phyloP scores from a whole-genome alignment of 2,888 invertebrate species.

The Xanthia togata region DNA sequence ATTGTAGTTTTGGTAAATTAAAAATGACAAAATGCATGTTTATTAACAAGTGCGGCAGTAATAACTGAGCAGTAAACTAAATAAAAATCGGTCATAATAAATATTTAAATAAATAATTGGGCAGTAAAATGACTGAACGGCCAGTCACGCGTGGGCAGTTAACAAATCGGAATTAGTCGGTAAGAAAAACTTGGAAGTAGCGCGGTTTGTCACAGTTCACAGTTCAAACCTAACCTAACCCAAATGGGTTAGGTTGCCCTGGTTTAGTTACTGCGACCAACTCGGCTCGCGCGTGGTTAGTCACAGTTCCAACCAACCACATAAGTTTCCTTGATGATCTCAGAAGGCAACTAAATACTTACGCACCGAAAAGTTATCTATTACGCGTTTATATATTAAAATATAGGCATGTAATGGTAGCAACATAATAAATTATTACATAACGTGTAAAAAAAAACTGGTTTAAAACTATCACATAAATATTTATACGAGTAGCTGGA shows the following conservation, averaged over 20 bases:
- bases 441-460: slow-evolving; percentile 23
- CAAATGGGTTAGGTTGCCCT: not conserved
- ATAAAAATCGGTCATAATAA: too few relatives aligned
- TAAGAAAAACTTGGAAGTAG: too few relatives aligned
- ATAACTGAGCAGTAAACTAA: too few relatives aligned
- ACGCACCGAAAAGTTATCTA: slow-evolving; percentile 4
- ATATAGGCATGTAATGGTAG: not conserved
- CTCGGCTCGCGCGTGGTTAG: not conserved
- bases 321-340: not conserved
- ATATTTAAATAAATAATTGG: too few relatives aligned
- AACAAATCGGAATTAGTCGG: too few relatives aligned
- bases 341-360: not conserved
- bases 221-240: not conserved
- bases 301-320: not conserved
- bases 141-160: too few relatives aligned
- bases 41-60: too few relatives aligned
- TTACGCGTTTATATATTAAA: slow-evolving; percentile 20
- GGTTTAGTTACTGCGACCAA: not conserved
- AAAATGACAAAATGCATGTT: too few relatives aligned
- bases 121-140: too few relatives aligned
- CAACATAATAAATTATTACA: slow-evolving; percentile 21
- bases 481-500: slow-evolving; percentile 42
- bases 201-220: too few relatives aligned
- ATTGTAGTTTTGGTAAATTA: too few relatives aligned
- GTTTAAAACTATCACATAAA: slow-evolving; percentile 33